A percentile compares a stretch with the other conserved stretches of the same genome.
These are phyloP conservation scores for Parus major DNA, from an alignment of 2,113 vertebrate species.

Conservation along the genomic window DNA sequence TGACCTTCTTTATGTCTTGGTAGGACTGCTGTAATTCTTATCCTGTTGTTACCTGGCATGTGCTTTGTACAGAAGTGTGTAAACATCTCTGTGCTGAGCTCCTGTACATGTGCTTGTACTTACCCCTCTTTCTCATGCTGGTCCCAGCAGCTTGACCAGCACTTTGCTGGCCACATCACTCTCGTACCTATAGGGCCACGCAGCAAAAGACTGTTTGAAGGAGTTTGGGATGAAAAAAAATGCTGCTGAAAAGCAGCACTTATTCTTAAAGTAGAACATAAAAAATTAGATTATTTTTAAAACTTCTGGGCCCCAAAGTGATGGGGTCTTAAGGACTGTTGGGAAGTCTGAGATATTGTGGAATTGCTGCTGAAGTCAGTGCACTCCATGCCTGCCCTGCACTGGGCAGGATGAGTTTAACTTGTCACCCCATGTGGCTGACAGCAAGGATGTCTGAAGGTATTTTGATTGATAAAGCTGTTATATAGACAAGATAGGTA, in stretches of 20 bases:
- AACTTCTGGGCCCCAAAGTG: neutral
- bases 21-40: constrained; percentile 15
- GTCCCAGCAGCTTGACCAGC: neutral
- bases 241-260: neutral
- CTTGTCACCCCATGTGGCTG: neutral
- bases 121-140: neutral
- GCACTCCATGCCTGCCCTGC: rapidly evolving
- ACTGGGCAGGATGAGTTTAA: neutral
- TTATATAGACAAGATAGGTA: neutral
- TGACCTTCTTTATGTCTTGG: neutral
- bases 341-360: neutral
- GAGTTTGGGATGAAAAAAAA: neutral
- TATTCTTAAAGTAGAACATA: neutral
- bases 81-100: neutral
- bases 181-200: rapidly evolving
- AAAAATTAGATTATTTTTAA: neutral
- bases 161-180: neutral
- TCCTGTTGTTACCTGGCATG: neutral
- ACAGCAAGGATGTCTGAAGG: neutral
- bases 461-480: neutral
- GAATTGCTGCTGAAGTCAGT: neutral
- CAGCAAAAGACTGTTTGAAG: neutral
- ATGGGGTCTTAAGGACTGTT: neutral
- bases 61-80: neutral
- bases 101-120: neutral